These are phyloP conservation scores for Phenganax marumi DNA, from an alignment of 92 coral and sea anemone species.

Conservation along the genomic window DNA sequence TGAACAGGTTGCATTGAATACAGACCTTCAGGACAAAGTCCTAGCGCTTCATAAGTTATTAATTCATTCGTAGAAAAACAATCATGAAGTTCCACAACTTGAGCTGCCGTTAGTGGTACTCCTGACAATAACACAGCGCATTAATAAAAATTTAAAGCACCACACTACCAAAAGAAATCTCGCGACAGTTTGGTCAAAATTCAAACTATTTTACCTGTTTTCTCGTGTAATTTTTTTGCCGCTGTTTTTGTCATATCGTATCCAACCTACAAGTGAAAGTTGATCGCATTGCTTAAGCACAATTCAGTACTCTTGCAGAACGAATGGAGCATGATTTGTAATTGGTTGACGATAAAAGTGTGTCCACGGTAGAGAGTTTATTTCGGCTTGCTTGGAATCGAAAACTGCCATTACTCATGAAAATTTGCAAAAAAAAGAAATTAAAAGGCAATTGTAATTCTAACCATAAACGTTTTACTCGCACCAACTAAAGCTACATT, in stretches of 20 bases:
- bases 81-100: slow-evolving; percentile 92
- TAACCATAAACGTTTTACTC: not conserved
- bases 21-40: slow-evolving; percentile 90
- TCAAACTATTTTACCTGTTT: slow-evolving; percentile 63
- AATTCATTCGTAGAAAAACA: slow-evolving; percentile 94
- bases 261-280: slow-evolving; percentile 68
- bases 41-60: slow-evolving; percentile 86
- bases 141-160: not conserved
- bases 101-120: slow-evolving; percentile 65
- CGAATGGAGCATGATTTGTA: not conserved
- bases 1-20: not conserved
- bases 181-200: not conserved
- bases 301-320: not conserved
- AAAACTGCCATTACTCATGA: no score
- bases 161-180: not conserved
- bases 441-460: not conserved
- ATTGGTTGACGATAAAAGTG: no score
- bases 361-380: no score
- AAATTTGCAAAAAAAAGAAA: no score
- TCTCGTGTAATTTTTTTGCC: slow-evolving; percentile 67
- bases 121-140: slow-evolving; percentile 51
- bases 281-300: not conserved
- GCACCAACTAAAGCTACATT: not conserved
- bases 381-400: no score
- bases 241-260: slow-evolving; percentile 94